Base-by-base conservation (phyloP, 2,797 vertebrate species). In the Acanthurus lineatus region DNA sequence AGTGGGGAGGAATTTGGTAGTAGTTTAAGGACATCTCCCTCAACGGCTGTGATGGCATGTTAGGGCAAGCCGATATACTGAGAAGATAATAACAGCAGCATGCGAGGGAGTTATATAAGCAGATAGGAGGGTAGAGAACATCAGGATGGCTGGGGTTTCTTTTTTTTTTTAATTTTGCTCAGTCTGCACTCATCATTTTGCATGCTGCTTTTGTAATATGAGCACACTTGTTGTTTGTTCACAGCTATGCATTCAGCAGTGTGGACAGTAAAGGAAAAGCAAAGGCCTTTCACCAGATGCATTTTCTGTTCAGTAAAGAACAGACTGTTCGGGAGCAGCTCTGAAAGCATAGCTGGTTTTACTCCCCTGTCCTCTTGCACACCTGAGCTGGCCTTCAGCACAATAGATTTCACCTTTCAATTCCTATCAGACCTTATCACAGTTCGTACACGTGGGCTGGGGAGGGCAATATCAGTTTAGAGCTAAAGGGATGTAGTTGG, bases 41-140 rank as follows among this genome's bases (percentile, higher is more conserved):
- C 48, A 40, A 45, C 17, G 40, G 49, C 79, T 52, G 71, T 28
- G 49, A 82, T 42, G 64, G n/a, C 77, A 17, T 83, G 77, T 53
- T 66, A 79, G 69, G 38, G 69, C 70, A 82, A 64, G 85, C 45
- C 15, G 61, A 68, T 9, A 57, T 28, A 65, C 48, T 73, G 65
- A 60, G 71, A 78, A 74, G 71, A 75, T 32, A 86, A 84, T 20
- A 87, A 84, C 84, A 82, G 14, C 59, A 73, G 84, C 80, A 89
- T 81, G 87, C 81, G 84, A 82, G 69, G 72, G 83, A 73, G 76
- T 90, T 89, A 87, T 84, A 78, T 83, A 87, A 92, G 82, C 40
- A 47, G 49, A 61, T 53, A 81, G 56, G 47, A 35, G 54, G 52
- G 75, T 22, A 52, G 47, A 74, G 75, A 66, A 80, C 73, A 86